Evolutionary conservation across 2,888 invertebrate genomes (phyloP).

Genomic region (Ptilodon capucinus): DNA sequence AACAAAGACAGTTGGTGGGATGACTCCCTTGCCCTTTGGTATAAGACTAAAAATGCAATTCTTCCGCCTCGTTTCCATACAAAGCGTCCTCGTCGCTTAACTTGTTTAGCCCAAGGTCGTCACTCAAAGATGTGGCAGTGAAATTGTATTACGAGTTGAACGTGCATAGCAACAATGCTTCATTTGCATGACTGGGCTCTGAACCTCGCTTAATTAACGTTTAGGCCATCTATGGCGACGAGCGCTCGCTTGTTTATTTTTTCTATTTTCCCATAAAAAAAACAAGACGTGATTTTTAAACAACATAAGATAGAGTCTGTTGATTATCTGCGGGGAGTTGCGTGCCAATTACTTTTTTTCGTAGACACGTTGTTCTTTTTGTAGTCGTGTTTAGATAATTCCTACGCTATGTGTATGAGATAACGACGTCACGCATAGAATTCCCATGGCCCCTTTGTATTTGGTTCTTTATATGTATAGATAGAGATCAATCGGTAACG

Average conservation of each 20-base stretch:
- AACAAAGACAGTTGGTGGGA: background rate
- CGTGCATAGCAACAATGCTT: conserved; percentile 66
- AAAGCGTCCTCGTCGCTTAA: conserved; percentile 33
- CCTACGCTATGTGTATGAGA: conserved; percentile 21
- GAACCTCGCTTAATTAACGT: conserved; percentile 59
- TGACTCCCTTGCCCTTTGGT: conserved; percentile 11
- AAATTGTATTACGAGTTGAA: conserved; percentile 45
- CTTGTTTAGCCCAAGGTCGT: conserved; percentile 44
- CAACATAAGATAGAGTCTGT: conserved; percentile 21
- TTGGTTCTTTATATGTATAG: conserved; percentile 4
- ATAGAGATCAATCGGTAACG: conserved; percentile 36
- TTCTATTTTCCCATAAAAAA: too few relatives aligned
- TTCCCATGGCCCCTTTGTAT: conserved; percentile 29
- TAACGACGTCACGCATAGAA: conserved; percentile 30
- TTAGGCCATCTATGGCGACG: conserved; percentile 42
- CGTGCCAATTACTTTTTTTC: conserved; percentile 20
- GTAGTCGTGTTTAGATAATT: conserved; percentile 10
- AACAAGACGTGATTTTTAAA: conserved; percentile 32
- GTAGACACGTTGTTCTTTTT: conserved; percentile 25
- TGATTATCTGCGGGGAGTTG: conserved; percentile 24
- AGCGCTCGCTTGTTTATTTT: conserved; percentile 29
- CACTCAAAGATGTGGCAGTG: conserved; percentile 43
- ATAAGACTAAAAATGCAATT: conserved; percentile 28
- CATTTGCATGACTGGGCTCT: conserved; percentile 63
- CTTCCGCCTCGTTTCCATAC: conserved; percentile 27